Base-by-base conservation (phyloP, 92 coral and sea anemone species). In the Porites divaricata region DNA sequence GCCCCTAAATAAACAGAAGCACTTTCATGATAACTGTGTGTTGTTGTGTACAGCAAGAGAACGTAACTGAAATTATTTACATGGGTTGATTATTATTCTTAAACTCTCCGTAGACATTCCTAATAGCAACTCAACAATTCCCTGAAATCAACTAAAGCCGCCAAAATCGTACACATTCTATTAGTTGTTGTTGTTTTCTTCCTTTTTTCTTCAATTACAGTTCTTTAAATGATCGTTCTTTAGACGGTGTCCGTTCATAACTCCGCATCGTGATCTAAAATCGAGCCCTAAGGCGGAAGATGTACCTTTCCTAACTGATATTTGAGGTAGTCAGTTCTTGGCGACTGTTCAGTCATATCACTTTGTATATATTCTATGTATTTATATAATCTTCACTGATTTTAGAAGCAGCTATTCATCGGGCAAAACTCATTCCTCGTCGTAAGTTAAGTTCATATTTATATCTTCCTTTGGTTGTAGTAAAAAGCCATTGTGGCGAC, bases 381-480 rank as follows among this genome's bases (percentile, higher is more conserved):
- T 25, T 52, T 5, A 24, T 54, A 52, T 65, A 26, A 25, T 75
- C 45, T 22, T 48, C 13, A 21, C n/a, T 35, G 45, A 35, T 16
- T 13, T 23, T 67, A 50, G 6, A 53, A 15, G 16, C 54, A 25
- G 10, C 63, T 57, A 68, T 80, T 67, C 19, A 64, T 10, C 59
- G 59, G 2, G 56, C 21, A 19, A 53, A 15, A 16, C 5, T 9
- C 69, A 66, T 67, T 54, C 75, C 35, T 58, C 53, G n/a, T 80
- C 84, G 20, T 67, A 54, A 35, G 19, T 80, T 9, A 16, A 22
- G 54, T 80, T 80, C n/a, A 80, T 69, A 41, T 80, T 69, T 0
- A n/a, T 51, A 54, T 58, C 67, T n/a, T 67, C 84, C 25, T 68
- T 54, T 14, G 75, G 54, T 52, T 17, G 50, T 9, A 80, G 4